Evolutionary conservation across 2,113 vertebrate genomes (phyloP).

Genomic region (Micromys minutus): DNA sequence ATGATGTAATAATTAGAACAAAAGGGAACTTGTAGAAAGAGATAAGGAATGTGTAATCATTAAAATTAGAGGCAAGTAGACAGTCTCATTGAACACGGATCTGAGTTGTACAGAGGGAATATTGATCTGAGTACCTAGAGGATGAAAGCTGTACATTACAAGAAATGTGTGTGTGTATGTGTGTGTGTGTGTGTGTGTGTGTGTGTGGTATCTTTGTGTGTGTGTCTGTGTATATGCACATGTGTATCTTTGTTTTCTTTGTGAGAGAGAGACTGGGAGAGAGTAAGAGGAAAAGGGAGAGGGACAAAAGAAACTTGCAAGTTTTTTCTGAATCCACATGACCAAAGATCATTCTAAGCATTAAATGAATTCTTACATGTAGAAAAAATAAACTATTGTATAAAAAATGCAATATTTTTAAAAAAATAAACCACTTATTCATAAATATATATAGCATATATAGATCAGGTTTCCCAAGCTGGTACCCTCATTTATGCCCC

Average conservation of each 20-base stretch:
- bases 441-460: neutral
- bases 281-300: neutral
- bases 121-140: no score
- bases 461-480: neutral
- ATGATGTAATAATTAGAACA: neutral
- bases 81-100: no score
- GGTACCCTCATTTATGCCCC: neutral
- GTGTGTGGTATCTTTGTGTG: no score
- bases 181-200: neutral
- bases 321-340: neutral
- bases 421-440: neutral
- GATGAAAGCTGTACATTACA: neutral
- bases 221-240: no score
- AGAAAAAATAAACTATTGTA: neutral
- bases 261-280: neutral
- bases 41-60: no score
- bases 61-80: no score
- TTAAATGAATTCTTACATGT: neutral
- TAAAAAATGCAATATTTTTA: neutral
- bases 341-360: neutral
- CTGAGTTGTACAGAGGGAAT: no score
- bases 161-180: neutral
- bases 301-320: neutral
- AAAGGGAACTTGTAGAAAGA: neutral
- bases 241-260: no score